Evolutionary conservation across 92 coral and sea anemone genomes (phyloP).

Genomic region (Palythoa caribaeorum): DNA sequence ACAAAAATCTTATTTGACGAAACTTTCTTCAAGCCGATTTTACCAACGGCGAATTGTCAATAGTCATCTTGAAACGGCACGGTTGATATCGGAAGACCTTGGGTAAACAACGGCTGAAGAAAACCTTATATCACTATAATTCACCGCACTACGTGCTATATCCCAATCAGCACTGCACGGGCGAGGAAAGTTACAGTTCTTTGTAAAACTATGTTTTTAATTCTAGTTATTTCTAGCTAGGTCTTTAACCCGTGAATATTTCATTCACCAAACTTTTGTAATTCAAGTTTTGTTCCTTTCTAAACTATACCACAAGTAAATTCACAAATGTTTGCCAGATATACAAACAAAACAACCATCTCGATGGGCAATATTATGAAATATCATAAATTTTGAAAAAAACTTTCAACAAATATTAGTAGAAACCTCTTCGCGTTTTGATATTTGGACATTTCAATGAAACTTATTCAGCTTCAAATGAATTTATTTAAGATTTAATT

Average conservation of each 20-base stretch:
- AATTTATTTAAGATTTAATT: slow-evolving; percentile 32
- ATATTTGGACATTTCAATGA: slow-evolving; percentile 31
- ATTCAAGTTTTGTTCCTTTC: neutral
- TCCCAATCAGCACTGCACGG: neutral
- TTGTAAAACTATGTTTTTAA: neutral
- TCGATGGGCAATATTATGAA: slow-evolving; percentile 19
- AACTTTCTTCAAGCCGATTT: slow-evolving; percentile 46
- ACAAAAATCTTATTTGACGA: slow-evolving; percentile 40
- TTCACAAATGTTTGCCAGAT: slow-evolving; percentile 14
- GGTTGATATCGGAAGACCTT: neutral
- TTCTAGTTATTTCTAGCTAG: neutral
- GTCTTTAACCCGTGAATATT: slow-evolving; percentile 2
- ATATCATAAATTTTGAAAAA: neutral
- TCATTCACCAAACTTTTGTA: neutral
- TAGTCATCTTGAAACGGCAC: neutral
- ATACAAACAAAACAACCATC: slow-evolving; percentile 19
- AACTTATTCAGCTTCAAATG: neutral
- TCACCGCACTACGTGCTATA: slow-evolving; percentile 8
- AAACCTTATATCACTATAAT: neutral
- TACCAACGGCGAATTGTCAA: slow-evolving; percentile 31
- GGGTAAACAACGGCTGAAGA: neutral
- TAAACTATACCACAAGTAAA: neutral
- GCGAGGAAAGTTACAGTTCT: neutral
- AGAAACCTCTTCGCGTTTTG: slow-evolving; percentile 14
- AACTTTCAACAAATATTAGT: neutral